Percentiles rank a stretch among this genome's conserved stretches.
These are phyloP conservation scores for Tryphoninae sp. DNA, from an alignment of 2,888 invertebrate species.

Conservation along the genomic window DNA sequence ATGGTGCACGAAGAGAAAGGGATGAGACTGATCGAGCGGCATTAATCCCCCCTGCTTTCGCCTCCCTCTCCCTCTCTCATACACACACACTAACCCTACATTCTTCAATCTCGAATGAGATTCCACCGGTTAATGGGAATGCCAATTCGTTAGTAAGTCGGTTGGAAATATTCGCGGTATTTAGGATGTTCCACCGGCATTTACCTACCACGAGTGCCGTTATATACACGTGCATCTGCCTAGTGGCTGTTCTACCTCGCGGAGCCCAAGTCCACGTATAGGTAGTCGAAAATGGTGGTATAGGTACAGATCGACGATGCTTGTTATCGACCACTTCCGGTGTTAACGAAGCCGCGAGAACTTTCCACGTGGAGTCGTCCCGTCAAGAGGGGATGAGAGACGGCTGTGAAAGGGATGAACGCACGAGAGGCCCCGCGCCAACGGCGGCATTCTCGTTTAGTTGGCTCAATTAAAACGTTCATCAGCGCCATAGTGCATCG, in stretches of 20 bases:
- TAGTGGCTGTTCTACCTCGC: too few species aligned
- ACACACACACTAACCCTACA: not conserved
- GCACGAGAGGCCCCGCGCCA: conserved; percentile 16
- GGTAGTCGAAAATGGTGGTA: conserved; percentile 8
- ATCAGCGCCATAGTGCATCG: conserved; percentile 24
- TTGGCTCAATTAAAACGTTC: conserved; percentile 59
- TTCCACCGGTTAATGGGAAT: conserved; percentile 50
- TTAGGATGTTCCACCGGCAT: not conserved
- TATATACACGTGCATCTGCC: not conserved
- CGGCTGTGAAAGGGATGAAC: conserved; percentile 11
- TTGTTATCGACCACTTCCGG: conserved; percentile 62
- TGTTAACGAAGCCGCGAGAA: conserved; percentile 59
- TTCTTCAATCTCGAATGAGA: conserved; percentile 38
- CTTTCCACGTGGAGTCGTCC: conserved; percentile 45
- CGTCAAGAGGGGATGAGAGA: conserved; percentile 9
- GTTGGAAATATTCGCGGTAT: conserved; percentile 50
- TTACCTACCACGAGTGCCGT: not conserved
- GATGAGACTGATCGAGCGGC: conserved; percentile 56
- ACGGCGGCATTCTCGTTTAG: conserved; percentile 35
- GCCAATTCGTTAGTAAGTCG: conserved; percentile 43
- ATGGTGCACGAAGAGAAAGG: conserved; percentile 26
- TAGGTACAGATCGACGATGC: conserved; percentile 26
- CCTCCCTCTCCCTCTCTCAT: not conserved
- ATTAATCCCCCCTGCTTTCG: conserved; percentile 37
- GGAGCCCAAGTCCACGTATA: not conserved